phyloP scores from a whole-genome alignment of 2,797 vertebrate genomes.

The Eulemur coronatus region DNA sequence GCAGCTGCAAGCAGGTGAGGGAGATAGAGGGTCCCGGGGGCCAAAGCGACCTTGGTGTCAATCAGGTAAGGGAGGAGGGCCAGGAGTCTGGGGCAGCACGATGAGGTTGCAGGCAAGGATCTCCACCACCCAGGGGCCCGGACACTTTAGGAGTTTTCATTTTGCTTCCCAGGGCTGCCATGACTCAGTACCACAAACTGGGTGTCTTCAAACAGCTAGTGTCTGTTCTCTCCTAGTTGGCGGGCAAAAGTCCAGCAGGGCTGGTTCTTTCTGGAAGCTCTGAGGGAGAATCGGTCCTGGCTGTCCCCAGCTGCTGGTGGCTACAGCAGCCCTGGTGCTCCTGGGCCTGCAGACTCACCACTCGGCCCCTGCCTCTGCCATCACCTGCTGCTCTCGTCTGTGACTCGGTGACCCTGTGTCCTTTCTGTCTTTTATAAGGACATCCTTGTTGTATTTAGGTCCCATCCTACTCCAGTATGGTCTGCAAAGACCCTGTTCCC shows the following conservation, averaged over 20 bases:
- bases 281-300: too few species aligned
- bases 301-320: neutral
- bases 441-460: neutral
- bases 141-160: neutral
- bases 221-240: neutral
- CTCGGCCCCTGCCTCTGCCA: neutral
- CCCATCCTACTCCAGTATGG: neutral
- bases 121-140: neutral
- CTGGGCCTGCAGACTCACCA: rapidly evolving
- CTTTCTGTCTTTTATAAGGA: neutral
- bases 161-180: neutral
- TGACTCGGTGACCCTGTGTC: neutral
- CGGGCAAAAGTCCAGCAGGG: neutral
- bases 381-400: neutral
- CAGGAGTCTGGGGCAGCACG: neutral
- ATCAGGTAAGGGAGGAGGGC: neutral
- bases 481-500: neutral
- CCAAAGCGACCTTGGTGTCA: neutral
- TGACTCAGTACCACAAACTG: neutral
- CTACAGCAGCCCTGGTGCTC: neutral
- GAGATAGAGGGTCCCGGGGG: neutral
- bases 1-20: neutral
- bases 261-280: neutral
- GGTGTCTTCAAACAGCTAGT: neutral
- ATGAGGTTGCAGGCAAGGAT: neutral